Evolutionary conservation across 92 coral and sea anemone species (phyloP), one percentile per base, ranked within the genome.

Genomic region (Bergia sp.): DNA sequence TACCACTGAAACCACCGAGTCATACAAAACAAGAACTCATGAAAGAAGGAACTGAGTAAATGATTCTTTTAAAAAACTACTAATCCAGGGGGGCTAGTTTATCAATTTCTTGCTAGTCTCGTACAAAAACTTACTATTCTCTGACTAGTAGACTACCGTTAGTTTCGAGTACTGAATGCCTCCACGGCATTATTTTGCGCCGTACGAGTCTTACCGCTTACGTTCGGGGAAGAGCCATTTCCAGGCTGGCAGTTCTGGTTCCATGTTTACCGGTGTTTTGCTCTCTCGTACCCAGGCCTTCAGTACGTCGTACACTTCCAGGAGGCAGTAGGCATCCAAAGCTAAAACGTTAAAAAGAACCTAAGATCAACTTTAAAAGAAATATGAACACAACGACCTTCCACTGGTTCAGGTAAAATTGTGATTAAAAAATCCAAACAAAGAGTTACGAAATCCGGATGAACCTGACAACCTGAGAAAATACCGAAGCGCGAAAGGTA

Each of bases 291-390:
- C 95, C 99, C 98, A 97, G 47, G 81, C 73, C 77, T 89, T 91
- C 61, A 97, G 90, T 57, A 95, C 98, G 18, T 93, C 92, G 45
- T 94, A 97, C 10, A 95, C 95, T 41, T 97, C 98, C 18, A 97
- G 82, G 75, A 97, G 90, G 55, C 99, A 97, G 76, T 92, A 94
- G 12, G 99, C 99, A 72, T 97, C 99, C 47, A 97, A 81, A 43
- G 99, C 99, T 97, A 69, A 36, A 77, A 49, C 0, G 47, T 8
- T 42, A 57, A 79, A 66, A 80, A 74, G 44, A 75, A 39, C 13
- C 21, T 40, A 73, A 20, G 2, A 42, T 41, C 21, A 4, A 37
- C n/a, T 38, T 12, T 15, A 18, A 40, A 38, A 15, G 43, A 29
- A 75, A 11, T 15, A 11, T 75, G 15, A 73, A 73, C 16, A 13